phyloP scores from a whole-genome alignment of 2,888 invertebrate genomes.

The Carpatolechia fugitivella region DNA sequence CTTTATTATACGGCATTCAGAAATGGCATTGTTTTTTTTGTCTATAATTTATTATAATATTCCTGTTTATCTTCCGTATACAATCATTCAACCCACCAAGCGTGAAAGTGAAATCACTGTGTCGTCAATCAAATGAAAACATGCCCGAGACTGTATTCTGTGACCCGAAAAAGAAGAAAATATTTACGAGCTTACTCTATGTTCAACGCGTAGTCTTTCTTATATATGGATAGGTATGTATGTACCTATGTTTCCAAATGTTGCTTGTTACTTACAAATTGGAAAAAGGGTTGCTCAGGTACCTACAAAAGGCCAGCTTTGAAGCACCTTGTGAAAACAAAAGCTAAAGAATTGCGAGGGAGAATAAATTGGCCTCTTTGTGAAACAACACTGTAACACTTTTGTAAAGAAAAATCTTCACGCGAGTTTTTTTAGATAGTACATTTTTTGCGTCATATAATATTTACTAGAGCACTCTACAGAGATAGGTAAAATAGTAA shows the following conservation, averaged over 20 bases:
- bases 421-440: background rate
- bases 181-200: constrained; percentile 32
- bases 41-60: constrained; percentile 11
- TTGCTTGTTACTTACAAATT: constrained; percentile 42
- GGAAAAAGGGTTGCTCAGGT: constrained; percentile 38
- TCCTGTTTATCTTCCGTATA: constrained; percentile 3
- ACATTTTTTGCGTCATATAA: too few relatives aligned
- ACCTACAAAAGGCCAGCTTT: constrained; percentile 34
- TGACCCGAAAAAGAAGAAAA: constrained; percentile 29
- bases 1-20: too few relatives aligned
- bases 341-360: constrained; percentile 29
- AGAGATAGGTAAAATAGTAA: too few relatives aligned
- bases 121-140: constrained; percentile 13
- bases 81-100: background rate
- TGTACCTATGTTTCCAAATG: constrained; percentile 26
- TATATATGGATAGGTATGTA: background rate
- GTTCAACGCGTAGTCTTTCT: constrained; percentile 7
- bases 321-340: constrained; percentile 31
- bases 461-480: too few relatives aligned
- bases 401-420: constrained; percentile 14
- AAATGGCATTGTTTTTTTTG: background rate
- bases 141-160: constrained; percentile 19
- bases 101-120: background rate
- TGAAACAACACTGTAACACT: constrained; percentile 34
- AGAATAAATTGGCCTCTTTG: constrained; percentile 35